phyloP scores from a whole-genome alignment of 2,113 vertebrate species.

The Chelonoidis abingdonii region DNA sequence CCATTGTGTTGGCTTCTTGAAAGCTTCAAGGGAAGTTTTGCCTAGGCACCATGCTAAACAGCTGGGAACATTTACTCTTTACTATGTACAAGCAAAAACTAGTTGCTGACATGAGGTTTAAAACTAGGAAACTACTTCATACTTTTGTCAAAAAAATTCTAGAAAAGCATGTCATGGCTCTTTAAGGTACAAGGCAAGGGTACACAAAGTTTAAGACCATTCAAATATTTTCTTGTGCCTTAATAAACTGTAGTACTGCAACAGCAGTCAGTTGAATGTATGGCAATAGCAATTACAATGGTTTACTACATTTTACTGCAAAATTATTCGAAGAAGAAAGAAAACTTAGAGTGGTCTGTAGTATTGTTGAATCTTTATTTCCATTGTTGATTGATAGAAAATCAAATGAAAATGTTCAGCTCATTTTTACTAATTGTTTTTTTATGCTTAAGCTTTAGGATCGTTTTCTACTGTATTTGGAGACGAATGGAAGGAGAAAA shows the following conservation, averaged over 20 bases:
- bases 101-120: neutral
- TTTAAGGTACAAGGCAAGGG: neutral
- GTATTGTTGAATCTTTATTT: constrained; percentile 36
- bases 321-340: neutral
- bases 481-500: constrained; percentile 98
- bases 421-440: constrained; percentile 60
- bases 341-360: neutral
- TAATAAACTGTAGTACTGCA: constrained; percentile 11
- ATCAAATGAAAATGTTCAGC: constrained; percentile 22
- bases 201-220: neutral
- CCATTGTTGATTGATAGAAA: constrained; percentile 40
- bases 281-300: neutral
- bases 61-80: neutral
- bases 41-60: neutral
- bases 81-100: neutral
- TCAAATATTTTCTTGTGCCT: neutral
- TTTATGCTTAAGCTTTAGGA: constrained; percentile 89
- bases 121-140: neutral
- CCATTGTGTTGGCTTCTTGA: neutral
- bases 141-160: neutral
- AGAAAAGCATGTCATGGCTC: neutral
- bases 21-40: neutral
- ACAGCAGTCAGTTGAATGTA: neutral
- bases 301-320: neutral
- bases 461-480: constrained; percentile 98